A percentile compares a stretch with the other conserved stretches of the same genome.
phyloP scores from a whole-genome alignment of 2,113 vertebrate genomes.

The Gracilinanus agilis region DNA sequence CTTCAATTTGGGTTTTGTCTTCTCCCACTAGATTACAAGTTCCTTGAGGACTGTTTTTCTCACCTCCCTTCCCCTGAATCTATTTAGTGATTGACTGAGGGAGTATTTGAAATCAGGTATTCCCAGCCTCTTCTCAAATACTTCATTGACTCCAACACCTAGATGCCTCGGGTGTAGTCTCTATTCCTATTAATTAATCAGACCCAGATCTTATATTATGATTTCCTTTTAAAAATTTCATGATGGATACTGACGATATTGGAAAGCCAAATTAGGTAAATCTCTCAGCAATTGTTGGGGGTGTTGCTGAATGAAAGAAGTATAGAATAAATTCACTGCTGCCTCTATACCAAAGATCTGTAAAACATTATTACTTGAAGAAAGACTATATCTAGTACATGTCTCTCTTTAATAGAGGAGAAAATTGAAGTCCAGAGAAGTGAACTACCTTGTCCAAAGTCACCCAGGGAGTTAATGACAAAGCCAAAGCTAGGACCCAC shows the following conservation, averaged over 20 bases:
- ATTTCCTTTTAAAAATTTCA: not conserved
- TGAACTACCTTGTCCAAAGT: not conserved
- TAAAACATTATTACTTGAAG: not conserved
- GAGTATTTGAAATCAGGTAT: not conserved
- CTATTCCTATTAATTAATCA: not conserved
- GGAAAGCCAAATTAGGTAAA: not conserved
- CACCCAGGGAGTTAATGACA: not conserved
- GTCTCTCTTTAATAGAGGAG: not conserved
- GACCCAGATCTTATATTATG: not conserved
- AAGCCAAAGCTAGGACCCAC: not conserved
- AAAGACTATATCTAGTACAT: not conserved
- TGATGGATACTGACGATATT: not conserved
- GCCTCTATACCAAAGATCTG: not conserved
- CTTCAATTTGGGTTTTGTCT: not conserved
- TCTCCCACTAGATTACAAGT: not conserved
- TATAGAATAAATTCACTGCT: not conserved
- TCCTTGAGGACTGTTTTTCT: not conserved
- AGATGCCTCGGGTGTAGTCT: not conserved
- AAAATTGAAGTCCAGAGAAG: not conserved
- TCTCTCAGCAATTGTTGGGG: not conserved
- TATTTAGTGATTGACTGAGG: not conserved
- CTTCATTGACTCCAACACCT: not conserved
- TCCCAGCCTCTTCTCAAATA: not conserved
- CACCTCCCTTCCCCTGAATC: accelerated
- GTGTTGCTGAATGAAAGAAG: not conserved